Base-by-base conservation (phyloP, 2,797 vertebrate genomes). In the Danio aesculapii region DNA sequence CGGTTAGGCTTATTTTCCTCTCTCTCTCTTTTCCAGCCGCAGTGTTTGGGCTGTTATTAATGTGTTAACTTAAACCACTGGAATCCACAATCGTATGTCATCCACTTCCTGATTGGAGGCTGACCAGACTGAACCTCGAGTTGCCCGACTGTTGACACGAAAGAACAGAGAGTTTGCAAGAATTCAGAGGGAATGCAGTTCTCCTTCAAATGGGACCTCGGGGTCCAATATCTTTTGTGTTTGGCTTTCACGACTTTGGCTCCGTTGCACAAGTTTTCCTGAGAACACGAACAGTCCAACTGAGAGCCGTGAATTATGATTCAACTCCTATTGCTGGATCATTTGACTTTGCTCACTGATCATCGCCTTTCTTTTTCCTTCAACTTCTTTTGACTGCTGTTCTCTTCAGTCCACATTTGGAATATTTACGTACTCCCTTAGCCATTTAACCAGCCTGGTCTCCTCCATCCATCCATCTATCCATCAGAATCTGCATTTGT, bases 11-110 rank as follows among this genome's bases (percentile, higher is more conserved):
- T 83, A 81, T 84, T 71, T 74, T 63, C 44, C 70, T 21, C 82
- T 84, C 78, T 84, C 78, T 86, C 86, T 77, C 55, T 41, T 69
- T 66, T 70, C 80, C 82, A 68, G 53, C 71, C 46, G 4, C 67
- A 43, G 55, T 30, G 63, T 85, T 84, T 81, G 78, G 75, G 74
- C 76, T 84, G 76, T 85, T 81, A 73, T 88, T 80, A 86, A 84
- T 79, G 82, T 73, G 63, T 55, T 81, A 80, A 78, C 57, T 86
- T 81, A 86, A 67, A 82, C 79, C 55, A 53, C 82, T 84, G 62
- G 81, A 89, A 85, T 83, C 84, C 62, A 66, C 76, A 79, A 41
- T 76, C 81, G 81, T 86, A 87, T 78, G 82, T 90, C 86, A 83
- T 77, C 70, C 75, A 49, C 86, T 86, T 91, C 85, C 71, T 87